Conservation (phyloP, 2,113 vertebrate genomes). For the Poeciliopsis retropinna region DNA sequence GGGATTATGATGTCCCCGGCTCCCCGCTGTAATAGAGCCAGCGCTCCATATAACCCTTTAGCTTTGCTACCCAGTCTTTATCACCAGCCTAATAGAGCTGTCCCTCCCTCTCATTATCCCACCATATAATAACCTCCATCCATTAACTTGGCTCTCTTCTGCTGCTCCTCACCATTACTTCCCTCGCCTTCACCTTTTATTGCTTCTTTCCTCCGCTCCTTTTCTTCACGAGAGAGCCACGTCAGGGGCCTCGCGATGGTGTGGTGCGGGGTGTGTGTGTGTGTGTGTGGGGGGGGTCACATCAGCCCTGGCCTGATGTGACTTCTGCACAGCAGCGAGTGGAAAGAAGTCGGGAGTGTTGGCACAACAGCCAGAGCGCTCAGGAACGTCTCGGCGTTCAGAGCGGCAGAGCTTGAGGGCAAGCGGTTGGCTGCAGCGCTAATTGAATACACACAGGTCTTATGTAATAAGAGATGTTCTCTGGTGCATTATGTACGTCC, state of each 20-base stretch:
- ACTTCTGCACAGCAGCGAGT: slow-evolving; percentile 58
- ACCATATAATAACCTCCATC: slow-evolving; percentile 64
- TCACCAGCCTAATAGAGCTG: slow-evolving; percentile 55
- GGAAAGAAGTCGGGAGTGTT: slow-evolving; percentile 44
- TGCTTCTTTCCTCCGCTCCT: slow-evolving; percentile 18
- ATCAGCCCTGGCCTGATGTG: slow-evolving; percentile 49
- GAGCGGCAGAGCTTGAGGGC: slow-evolving; percentile 19
- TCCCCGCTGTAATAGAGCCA: slow-evolving; percentile 67
- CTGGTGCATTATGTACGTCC: background rate
- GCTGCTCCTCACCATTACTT: slow-evolving; percentile 11
- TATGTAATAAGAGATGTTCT: slow-evolving; percentile 33
- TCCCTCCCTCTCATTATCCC: slow-evolving; percentile 59
- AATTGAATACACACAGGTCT: slow-evolving; percentile 29
- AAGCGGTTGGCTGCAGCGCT: slow-evolving; percentile 21
- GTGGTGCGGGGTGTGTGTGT: no score
- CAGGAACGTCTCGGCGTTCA: slow-evolving; percentile 21
- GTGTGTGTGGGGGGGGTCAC: no score
- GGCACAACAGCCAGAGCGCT: slow-evolving; percentile 32
- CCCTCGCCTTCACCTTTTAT: slow-evolving; percentile 33
- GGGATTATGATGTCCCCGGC: slow-evolving; percentile 70
- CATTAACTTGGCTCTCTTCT: slow-evolving; percentile 51
- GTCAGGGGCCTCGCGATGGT: no score
- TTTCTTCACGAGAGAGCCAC: slow-evolving; percentile 36
- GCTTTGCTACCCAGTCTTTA: slow-evolving; percentile 49
- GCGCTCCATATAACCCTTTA: slow-evolving; percentile 62